A percentile compares a stretch with the other conserved stretches of the same genome.
Conservation (phyloP, 2,113 vertebrate genomes). For the Terrapene triunguis region DNA sequence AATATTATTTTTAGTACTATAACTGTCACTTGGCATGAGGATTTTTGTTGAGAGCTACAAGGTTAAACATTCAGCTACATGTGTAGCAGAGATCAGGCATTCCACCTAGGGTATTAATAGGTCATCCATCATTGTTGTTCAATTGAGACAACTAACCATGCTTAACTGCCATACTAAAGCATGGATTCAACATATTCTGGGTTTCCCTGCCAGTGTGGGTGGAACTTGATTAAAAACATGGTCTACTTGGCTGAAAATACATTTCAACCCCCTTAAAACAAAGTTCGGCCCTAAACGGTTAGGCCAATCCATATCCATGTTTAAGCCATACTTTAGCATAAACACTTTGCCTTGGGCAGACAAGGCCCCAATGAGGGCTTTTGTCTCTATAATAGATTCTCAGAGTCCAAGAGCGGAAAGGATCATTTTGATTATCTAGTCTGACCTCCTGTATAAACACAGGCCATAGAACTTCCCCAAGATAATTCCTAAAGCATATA, state of each 20-base stretch:
- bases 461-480: no score
- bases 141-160: neutral
- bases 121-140: neutral
- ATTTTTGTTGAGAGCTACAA: neutral
- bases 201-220: neutral
- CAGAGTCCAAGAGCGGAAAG: no score
- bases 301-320: fast-evolving
- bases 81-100: neutral
- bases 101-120: neutral
- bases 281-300: no score
- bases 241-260: neutral
- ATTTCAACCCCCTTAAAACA: neutral
- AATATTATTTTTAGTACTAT: neutral
- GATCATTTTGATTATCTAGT: no score
- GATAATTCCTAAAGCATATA: no score
- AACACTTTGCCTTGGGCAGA: neutral
- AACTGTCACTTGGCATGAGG: neutral
- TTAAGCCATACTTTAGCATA: fast-evolving
- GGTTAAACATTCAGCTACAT: neutral
- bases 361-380: neutral
- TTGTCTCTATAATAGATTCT: fast-evolving
- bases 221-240: neutral
- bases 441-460: no score
- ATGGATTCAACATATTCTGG: neutral
- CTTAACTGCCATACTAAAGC: neutral